Percentiles rank a stretch among this genome's conserved stretches.
Evolutionary conservation across 30 jellyfish, hydroid and myxozoan genomes (phyloP).

Genomic region (Aurelia sp.): DNA sequence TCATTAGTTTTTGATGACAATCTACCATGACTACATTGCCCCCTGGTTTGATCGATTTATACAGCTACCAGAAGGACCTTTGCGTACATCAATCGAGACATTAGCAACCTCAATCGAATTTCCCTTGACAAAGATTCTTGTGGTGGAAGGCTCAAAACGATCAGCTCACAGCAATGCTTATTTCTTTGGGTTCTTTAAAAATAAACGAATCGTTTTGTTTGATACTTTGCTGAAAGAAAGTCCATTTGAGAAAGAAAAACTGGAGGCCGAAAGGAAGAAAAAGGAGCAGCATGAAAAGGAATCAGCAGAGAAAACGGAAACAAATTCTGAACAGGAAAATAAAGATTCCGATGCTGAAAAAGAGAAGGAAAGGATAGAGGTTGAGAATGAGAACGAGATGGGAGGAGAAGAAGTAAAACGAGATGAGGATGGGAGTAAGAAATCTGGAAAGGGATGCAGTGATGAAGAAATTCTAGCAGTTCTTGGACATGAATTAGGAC

Average conservation of each 20-base stretch:
- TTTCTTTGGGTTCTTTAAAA: conserved; percentile 96
- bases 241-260: conserved; percentile 87
- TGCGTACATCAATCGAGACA: conserved; percentile 80
- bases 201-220: conserved; percentile 89
- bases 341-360: neutral
- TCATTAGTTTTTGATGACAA: conserved; percentile 88
- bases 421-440: conserved; percentile 17
- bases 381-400: neutral
- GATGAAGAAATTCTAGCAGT: conserved; percentile 94
- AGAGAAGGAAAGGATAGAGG: neutral
- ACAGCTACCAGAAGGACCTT: conserved; percentile 90
- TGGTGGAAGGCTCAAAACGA: conserved; percentile 97
- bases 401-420: conserved; percentile 1
- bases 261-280: conserved; percentile 65
- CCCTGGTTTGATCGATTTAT: conserved; percentile 96
- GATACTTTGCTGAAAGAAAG: conserved; percentile 92
- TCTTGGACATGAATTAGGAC: conserved; percentile 98
- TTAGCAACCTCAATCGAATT: conserved; percentile 86
- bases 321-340: conserved; percentile 4
- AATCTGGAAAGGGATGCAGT: conserved; percentile 78
- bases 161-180: conserved; percentile 99
- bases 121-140: conserved; percentile 92
- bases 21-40: conserved; percentile 98
- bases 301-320: conserved; percentile 10
- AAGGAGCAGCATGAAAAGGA: conserved; percentile 33